Evolutionary conservation across 2,797 vertebrate genomes (phyloP).

Genomic region (Anas bernieri): DNA sequence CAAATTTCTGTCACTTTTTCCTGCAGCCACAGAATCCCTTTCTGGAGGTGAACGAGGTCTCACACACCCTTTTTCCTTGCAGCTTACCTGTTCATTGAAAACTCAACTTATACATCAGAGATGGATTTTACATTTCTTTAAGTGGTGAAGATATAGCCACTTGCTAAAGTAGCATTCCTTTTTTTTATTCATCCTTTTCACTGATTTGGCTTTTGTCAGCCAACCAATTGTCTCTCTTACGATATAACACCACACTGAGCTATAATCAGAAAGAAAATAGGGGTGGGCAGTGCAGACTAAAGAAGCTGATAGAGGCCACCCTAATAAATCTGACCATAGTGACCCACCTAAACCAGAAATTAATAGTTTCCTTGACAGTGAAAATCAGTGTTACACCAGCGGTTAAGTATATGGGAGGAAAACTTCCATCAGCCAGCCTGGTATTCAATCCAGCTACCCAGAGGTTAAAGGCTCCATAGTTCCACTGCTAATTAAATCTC

Average conservation of each 20-base stretch:
- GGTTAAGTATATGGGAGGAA: not conserved
- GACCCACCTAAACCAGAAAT: constrained; percentile 36
- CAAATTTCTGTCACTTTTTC: not conserved
- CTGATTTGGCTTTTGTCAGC: not conserved
- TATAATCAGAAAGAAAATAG: not conserved
- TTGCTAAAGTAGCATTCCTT: not conserved
- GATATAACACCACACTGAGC: not conserved
- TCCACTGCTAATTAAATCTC: not conserved
- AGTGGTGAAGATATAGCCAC: not conserved
- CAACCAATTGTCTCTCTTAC: not conserved
- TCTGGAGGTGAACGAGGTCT: not conserved
- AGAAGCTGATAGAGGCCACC: not conserved
- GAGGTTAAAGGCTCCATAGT: not conserved
- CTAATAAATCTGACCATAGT: not conserved
- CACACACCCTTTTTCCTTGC: not conserved
- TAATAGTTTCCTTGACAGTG: not conserved
- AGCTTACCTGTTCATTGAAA: not conserved
- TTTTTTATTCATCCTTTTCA: not conserved
- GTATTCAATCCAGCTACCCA: not conserved
- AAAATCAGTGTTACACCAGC: not conserved
- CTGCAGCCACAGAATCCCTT: not conserved
- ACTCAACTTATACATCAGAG: not conserved
- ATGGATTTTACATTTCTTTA: not conserved
- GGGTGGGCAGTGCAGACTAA: not conserved
- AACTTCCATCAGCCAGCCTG: not conserved